Conservation (phyloP, 2,888 invertebrate species). For the Portevinia maculata region DNA sequence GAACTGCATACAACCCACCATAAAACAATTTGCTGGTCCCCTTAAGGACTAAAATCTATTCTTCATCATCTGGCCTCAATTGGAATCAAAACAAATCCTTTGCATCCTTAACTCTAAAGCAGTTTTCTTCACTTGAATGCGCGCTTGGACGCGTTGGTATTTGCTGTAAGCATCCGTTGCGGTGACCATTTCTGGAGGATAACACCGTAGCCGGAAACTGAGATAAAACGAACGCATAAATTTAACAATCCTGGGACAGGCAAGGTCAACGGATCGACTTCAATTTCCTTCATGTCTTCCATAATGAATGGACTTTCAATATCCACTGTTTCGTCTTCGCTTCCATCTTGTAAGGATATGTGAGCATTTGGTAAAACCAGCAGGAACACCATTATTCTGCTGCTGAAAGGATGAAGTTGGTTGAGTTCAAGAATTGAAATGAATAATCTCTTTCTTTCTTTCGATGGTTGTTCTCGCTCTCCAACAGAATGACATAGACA, state of each 20-base stretch:
- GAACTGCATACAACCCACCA: too few species aligned
- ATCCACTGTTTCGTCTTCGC: conserved; percentile 48
- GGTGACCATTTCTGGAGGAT: conserved; percentile 35
- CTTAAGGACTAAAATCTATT: too few species aligned
- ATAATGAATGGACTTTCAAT: conserved; percentile 72
- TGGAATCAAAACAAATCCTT: not conserved
- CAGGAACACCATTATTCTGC: conserved; percentile 4
- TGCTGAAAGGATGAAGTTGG: conserved; percentile 25
- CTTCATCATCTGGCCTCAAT: not conserved
- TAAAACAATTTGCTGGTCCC: too few species aligned
- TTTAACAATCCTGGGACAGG: conserved; percentile 59
- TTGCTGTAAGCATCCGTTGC: not conserved
- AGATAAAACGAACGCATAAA: conserved; percentile 56
- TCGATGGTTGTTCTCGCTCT: not conserved
- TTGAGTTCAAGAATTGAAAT: conserved; percentile 57
- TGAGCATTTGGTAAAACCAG: conserved; percentile 5
- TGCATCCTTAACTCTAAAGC: not conserved
- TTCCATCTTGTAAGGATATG: not conserved
- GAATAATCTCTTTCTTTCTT: conserved; percentile 65
- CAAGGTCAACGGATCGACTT: conserved; percentile 72
- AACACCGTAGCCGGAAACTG: conserved; percentile 10
- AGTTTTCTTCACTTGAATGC: not conserved
- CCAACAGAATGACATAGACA: conserved; percentile 27
- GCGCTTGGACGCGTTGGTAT: not conserved
- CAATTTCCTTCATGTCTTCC: conserved; percentile 73